Base-by-base conservation (phyloP, 2,113 vertebrate genomes). In the Chaetura pelagica region DNA sequence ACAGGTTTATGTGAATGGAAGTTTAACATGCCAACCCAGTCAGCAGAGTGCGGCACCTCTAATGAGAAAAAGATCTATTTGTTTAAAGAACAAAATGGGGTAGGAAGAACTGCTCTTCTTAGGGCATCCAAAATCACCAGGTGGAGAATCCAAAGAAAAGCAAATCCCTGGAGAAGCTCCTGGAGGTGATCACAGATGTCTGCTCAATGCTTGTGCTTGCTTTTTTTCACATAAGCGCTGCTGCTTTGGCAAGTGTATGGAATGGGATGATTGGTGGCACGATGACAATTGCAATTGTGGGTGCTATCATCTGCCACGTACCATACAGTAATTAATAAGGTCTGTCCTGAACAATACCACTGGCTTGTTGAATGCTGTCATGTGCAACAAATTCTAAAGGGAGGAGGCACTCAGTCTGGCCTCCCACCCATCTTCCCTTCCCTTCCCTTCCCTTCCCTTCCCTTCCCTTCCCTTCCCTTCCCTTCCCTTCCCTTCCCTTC, bases 311-410 rank as follows among this genome's bases (percentile, higher is more conserved):
- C 86, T 93, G 89, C 83, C 90, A 94, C 76, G 68, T 83, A 55
- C 71, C 58, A 76, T 88, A 88, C 73, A 71, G 12, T 93, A 90
- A 95, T 92, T 86, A 92, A 74, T 88, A 88, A 92, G 72, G 52
- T 79, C 82, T 92, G 79, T 63, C 89, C 68, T 55, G 80, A 94
- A 87, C 90, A 94, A 86, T 87, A 62, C 83, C 3, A 0, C 38
- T 80, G 87, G 63, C 51, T 94, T 82, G 26, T 85, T 7, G 0
- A 69, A 76, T 49, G n/a, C 82, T 72, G 89, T 74, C 59, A 92
- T 80, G 51, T 80, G 92, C 75, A 90, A 92, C 51, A 78, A 90
- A 90, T 93, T 97, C 51, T 91, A 48, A 73, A 77, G 55, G 46
- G 51, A 88, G 80, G 83, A 95, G 92, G 86, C 79, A n/a, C 49